Evolutionary conservation across 2,888 invertebrate genomes (phyloP).

Genomic region (Ormyrus labotus): DNA sequence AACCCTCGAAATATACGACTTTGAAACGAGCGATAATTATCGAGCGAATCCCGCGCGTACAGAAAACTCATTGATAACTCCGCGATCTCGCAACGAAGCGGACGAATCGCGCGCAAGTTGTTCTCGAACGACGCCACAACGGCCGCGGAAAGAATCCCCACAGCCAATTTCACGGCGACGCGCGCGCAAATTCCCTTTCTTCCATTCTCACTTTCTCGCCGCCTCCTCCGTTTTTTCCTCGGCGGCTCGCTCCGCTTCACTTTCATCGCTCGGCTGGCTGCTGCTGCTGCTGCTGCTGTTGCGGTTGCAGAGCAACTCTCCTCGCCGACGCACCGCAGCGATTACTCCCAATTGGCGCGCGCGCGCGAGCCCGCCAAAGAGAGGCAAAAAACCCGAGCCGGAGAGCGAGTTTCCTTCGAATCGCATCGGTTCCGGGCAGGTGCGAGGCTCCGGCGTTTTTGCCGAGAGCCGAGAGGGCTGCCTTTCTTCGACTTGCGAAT

Average conservation of each 20-base stretch:
- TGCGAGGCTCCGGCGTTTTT: slow-evolving; percentile 5
- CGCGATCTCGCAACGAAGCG: too few species aligned
- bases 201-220: slow-evolving; percentile 16
- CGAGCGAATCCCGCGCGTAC: too few species aligned
- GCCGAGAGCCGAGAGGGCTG: not conserved
- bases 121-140: too few species aligned
- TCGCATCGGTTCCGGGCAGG: slow-evolving; percentile 41
- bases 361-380: not conserved
- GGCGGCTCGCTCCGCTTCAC: not conserved
- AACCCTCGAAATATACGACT: too few species aligned
- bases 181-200: slow-evolving; percentile 1
- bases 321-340: slow-evolving; percentile 13
- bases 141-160: too few species aligned
- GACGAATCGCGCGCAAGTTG: too few species aligned
- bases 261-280: not conserved
- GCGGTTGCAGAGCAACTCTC: not conserved
- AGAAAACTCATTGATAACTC: too few species aligned
- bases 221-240: not conserved
- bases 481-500: too few species aligned
- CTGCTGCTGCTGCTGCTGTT: not conserved
- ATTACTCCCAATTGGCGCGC: slow-evolving; percentile 38
- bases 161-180: too few species aligned
- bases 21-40: too few species aligned
- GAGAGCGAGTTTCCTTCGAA: slow-evolving; percentile 17
- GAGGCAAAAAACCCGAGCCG: not conserved